Base-by-base conservation (phyloP, 2,888 invertebrate species). In the Nomada flava region DNA sequence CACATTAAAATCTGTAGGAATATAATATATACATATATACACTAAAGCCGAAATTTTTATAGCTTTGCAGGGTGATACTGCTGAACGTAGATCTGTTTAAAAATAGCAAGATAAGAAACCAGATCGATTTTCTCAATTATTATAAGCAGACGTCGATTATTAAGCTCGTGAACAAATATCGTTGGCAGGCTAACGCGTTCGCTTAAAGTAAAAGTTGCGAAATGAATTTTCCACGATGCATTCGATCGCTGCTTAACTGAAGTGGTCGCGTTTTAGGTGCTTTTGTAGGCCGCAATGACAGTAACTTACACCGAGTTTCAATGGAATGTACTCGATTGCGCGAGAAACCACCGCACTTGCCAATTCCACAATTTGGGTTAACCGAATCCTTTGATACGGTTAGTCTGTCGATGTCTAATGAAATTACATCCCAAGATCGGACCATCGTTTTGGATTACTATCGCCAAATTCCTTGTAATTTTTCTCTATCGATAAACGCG, bases 321-420 rank as follows among this genome's bases (percentile, higher is more conserved):
- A 83, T 83, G 60, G 69, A 76, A 67, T 83, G 69, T 70, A 67
- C 73, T 76, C 72, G 80, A 80, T 82, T 82, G 76, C 73, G 59
- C 42, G 70, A 69, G 60, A 63, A 52, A 53, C 62, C n/a, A 73
- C 72, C 76, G 64, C 82, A 62, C 59, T 79, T 73, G 72, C 82
- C 64, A 76, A 76, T 76, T 73, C 68, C 52, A 60, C 59, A 55
- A 82, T 79, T 79, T 76, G 64, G 64, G 77, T 72, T 71, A 83
- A 72, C 71, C 75, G 44, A 23, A 57, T 60, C 67, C 82, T 82
- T 83, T 83, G 82, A 83, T 62, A 72, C 62, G 63, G 78, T 65
- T 78, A 69, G 68, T 78, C 59, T 47, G 65, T 29, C 78, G 52
- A 78, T 75, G 64, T 44, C 63, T 72, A 76, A 76, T 65, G 65